Conservation (phyloP, 2,113 vertebrate genomes). For the Bungarus multicinctus region DNA sequence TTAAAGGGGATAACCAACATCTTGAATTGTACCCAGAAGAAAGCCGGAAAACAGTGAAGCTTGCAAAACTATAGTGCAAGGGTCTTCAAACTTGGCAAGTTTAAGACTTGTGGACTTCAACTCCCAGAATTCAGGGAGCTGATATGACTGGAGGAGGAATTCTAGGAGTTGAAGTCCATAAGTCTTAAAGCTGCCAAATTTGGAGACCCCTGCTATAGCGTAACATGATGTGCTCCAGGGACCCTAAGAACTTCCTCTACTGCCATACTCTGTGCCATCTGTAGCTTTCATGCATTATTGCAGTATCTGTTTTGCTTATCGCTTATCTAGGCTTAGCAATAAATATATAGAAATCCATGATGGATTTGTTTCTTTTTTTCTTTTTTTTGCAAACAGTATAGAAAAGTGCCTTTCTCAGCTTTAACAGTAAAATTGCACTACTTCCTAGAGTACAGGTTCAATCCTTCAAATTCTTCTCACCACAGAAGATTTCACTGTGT, state of each 20-base stretch:
- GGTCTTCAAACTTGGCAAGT: too few species aligned
- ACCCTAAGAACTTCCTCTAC: background rate
- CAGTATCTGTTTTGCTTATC: background rate
- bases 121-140: too few species aligned
- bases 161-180: too few species aligned
- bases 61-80: background rate
- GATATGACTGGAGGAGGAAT: too few species aligned
- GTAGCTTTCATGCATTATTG: background rate
- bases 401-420: background rate
- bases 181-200: too few species aligned
- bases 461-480: background rate
- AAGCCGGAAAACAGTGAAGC: background rate
- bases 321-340: background rate
- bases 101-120: too few species aligned
- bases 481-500: background rate
- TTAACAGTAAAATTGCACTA: background rate
- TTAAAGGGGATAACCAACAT: background rate
- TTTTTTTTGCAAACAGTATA: background rate
- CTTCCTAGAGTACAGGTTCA: background rate
- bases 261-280: background rate
- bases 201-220: background rate
- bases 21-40: background rate
- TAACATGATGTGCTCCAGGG: background rate
- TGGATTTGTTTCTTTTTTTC: background rate
- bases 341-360: background rate